Evolutionary conservation across 2,888 invertebrate species (phyloP), one percentile per base, ranked within the genome.

Genomic region (Drosophila leonis): DNA sequence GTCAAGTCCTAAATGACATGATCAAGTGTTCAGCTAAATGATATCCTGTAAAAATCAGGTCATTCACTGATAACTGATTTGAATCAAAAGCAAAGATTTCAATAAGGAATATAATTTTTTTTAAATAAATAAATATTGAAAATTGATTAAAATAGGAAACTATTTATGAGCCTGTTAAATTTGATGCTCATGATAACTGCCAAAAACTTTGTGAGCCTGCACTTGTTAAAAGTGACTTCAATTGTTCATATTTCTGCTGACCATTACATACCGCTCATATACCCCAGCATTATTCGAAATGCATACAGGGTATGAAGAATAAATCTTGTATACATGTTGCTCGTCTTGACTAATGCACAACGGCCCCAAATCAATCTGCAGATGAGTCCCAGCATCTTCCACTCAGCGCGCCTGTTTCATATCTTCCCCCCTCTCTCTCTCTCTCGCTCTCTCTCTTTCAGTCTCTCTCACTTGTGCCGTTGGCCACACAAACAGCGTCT

Each of bases 301-400:
- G 10, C 20, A 18, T 20, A 20, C 18, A 59, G 59, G 48, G 59
- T 48, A 48, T 59, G 15, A 13, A 20, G 27, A 10, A 48, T 29
- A 48, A 39, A 59, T 29, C 56, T 61, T 56, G 72, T 60, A 49
- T 48, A 20, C 64, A 54, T 55, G 67, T 49, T 56, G 51, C 57
- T 44, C 68, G 56, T 24, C 62, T 52, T 37, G 73, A 59, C 73
- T 71, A 72, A 71, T 74, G 68, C 72, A 75, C 66, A 59, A 48
- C 59, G 57, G 72, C 62, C 74, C 72, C 83, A 79, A 88, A 86
- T 86, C 84, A 86, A 86, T 88, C 86, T 83, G 33, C 57, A 65
- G 70, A 49, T 68, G 71, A 65, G 44, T 54, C 66, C 5, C 59
- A 48, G 59, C 59, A 56, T 56, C 57, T 51, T 64, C 62, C 52